Evolutionary conservation across 2,888 invertebrate genomes (phyloP), one percentile per base, ranked within the genome.

Genomic region (Luperina testacea): DNA sequence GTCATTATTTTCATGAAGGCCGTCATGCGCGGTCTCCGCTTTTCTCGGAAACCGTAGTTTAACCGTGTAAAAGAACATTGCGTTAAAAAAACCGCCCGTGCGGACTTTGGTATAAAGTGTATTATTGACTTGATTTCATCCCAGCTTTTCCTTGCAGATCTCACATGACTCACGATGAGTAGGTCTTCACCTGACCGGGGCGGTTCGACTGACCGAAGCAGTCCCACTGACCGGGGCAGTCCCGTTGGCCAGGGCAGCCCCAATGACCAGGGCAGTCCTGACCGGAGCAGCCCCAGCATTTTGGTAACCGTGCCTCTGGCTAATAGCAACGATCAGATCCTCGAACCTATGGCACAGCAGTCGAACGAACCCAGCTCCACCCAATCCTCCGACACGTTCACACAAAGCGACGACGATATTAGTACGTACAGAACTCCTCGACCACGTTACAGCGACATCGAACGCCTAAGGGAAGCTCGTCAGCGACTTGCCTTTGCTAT

Each of bases 221-320:
- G 90, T 71, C 89, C 88, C n/a, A 15, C n/a, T 38, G 42, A 20
- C 3, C 8, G 15, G 0, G 27, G 8, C 42, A 27, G 42, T 4
- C 20, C 20, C 20, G 20, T 7, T 17, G 11, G 20, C 4, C 17
- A 0, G 8, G 15, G 32, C 45, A 48, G 45, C 3, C 24, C 32
- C 48, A 11, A 20, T 38, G 53, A 24, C 2, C 27, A 0, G 13
- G 13, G 1, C 13, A 57, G 24, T 15, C 9, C 51, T 77, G 59
- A 15, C 0, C 24, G 32, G 7, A 59, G 11, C 17, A 91, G 90
- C 72, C 89, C 88, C 24, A 91, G 89, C 80, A 87, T 91, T 51
- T 68, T 89, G 8, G 72, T 53, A 38, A 51, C 53, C 1, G 38
- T 20, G 51, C 27, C 51, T 42, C 6, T 7, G 2, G 13, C 6